Percentiles rank a stretch among this genome's conserved stretches.
Conservation (phyloP, 1,140 invertebrate species). For the Drosophila virilis region DNA sequence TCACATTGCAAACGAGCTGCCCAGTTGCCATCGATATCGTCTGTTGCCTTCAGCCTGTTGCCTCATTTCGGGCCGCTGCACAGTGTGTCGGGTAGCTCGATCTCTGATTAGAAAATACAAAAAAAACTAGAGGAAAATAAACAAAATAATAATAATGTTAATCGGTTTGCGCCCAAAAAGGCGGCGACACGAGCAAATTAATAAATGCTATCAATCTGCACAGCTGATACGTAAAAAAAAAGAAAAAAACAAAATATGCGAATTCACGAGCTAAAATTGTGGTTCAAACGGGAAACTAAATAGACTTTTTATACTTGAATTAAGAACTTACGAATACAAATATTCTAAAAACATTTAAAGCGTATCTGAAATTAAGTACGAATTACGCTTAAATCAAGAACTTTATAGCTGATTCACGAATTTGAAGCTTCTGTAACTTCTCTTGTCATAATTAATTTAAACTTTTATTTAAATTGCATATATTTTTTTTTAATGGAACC, state of each 20-base stretch:
- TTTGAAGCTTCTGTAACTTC: no score
- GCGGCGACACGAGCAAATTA: slow-evolving; percentile 1
- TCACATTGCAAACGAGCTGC: slow-evolving; percentile 69
- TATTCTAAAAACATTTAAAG: no score
- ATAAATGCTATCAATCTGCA: slow-evolving; percentile 2
- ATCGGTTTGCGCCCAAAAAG: background rate
- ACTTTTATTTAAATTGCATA: no score
- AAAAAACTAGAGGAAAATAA: background rate
- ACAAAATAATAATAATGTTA: slow-evolving; percentile 1
- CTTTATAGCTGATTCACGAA: no score
- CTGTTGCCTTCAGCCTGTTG: slow-evolving; percentile 50
- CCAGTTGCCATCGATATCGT: slow-evolving; percentile 54
- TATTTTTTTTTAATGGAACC: no score
- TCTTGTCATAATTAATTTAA: no score
- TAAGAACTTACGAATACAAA: no score
- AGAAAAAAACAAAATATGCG: background rate
- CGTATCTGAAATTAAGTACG: no score
- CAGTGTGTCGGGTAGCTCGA: slow-evolving; percentile 41
- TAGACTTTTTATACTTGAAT: no score
- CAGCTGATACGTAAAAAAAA: background rate
- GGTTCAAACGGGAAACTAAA: background rate
- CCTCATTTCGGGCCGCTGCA: slow-evolving; percentile 66
- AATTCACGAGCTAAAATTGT: background rate
- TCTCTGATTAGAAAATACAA: background rate
- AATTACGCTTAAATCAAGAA: no score